phyloP scores from a whole-genome alignment of 2,113 vertebrate species.

The Setophaga kirtlandii region DNA sequence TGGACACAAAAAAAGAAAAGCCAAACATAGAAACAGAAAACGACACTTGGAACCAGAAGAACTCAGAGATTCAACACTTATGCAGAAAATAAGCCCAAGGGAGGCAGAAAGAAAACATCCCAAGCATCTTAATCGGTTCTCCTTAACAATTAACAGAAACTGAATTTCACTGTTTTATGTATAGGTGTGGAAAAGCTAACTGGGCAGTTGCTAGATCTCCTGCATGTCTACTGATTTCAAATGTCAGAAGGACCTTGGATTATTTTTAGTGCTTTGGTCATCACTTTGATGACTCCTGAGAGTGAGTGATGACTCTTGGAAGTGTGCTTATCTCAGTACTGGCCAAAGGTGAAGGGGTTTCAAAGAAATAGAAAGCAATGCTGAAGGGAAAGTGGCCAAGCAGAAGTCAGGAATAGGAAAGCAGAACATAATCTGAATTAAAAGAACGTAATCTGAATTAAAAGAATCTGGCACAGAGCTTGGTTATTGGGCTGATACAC shows the following conservation, averaged over 20 bases:
- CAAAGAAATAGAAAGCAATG: not conserved
- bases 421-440: not conserved
- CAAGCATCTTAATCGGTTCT: not conserved
- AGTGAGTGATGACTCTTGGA: not conserved
- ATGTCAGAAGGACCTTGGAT: not conserved
- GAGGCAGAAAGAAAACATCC: not conserved
- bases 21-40: not conserved
- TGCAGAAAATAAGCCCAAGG: accelerated
- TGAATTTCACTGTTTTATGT: not conserved
- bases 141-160: not conserved
- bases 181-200: not conserved
- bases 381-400: not conserved
- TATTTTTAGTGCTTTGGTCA: not conserved
- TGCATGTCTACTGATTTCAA: not conserved
- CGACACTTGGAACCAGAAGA: not conserved
- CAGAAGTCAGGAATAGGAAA: not conserved
- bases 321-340: not conserved
- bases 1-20: not conserved
- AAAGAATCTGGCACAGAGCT: not conserved
- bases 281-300: not conserved
- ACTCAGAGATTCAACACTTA: not conserved
- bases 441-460: not conserved
- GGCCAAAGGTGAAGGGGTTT: not conserved
- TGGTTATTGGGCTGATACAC: accelerated
- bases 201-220: not conserved